phyloP scores from a whole-genome alignment of 2,888 invertebrate species.

The Diogma glabrata region DNA sequence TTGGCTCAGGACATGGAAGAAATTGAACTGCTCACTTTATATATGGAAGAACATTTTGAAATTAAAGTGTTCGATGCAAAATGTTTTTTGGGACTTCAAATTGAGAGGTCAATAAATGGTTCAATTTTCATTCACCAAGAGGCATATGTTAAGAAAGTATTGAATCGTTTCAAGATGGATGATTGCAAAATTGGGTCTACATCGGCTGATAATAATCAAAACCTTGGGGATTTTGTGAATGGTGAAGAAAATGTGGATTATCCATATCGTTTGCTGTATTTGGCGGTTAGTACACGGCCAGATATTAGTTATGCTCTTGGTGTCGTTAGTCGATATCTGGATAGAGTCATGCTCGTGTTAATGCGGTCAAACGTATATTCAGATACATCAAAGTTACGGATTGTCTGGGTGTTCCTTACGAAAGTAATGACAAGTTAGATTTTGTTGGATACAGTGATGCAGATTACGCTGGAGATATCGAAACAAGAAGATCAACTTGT shows the following conservation, averaged over 20 bases:
- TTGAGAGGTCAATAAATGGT: not conserved
- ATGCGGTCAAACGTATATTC: constrained; percentile 17
- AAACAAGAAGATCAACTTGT: constrained; percentile 19
- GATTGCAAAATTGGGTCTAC: not conserved
- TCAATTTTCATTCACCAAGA: not conserved
- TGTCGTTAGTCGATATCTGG: constrained; percentile 9
- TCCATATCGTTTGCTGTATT: constrained; percentile 9
- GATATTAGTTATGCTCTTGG: no score
- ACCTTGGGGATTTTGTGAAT: not conserved
- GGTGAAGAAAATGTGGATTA: not conserved
- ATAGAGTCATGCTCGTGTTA: constrained; percentile 13
- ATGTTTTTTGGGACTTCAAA: not conserved
- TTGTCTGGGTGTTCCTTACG: not conserved
- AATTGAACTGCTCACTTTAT: not conserved
- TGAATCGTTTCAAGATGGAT: not conserved
- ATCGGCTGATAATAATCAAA: not conserved
- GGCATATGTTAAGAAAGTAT: not conserved
- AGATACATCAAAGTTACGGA: constrained; percentile 15
- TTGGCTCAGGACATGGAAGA: not conserved
- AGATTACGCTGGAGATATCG: no score
- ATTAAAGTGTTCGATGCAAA: not conserved
- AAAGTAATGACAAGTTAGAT: no score
- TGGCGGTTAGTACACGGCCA: constrained; percentile 10
- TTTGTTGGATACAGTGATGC: no score
- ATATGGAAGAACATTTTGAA: not conserved